Conservation (phyloP, 2,797 vertebrate genomes). For the Kryptolebias ocellatus region DNA sequence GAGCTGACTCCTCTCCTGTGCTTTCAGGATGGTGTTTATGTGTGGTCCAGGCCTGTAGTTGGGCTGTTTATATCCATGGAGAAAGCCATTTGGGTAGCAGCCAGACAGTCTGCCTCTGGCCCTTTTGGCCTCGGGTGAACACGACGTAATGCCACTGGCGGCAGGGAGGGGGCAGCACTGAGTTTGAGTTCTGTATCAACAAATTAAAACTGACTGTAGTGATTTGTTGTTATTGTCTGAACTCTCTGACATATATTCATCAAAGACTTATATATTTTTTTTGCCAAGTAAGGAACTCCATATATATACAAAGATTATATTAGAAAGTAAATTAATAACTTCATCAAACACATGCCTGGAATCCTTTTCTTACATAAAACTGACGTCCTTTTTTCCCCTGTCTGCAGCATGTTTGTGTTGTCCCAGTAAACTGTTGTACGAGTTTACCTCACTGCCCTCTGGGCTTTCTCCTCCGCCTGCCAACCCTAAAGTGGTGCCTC, state of each 20-base stretch:
- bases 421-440: slow-evolving; percentile 8
- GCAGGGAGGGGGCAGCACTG: slow-evolving; percentile 63
- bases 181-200: slow-evolving; percentile 8
- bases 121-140: slow-evolving; percentile 58
- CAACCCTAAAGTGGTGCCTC: slow-evolving; percentile 41
- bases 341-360: slow-evolving; percentile 31
- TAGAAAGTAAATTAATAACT: slow-evolving; percentile 62
- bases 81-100: slow-evolving; percentile 75
- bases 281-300: neutral
- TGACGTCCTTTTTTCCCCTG: slow-evolving; percentile 9
- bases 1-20: slow-evolving; percentile 39
- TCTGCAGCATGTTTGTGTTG: slow-evolving; percentile 7
- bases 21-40: slow-evolving; percentile 75
- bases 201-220: neutral
- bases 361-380: slow-evolving; percentile 44
- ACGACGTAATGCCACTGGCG: slow-evolving; percentile 29
- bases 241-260: neutral
- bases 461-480: slow-evolving; percentile 29
- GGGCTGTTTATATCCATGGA: slow-evolving; percentile 78
- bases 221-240: neutral
- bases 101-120: slow-evolving; percentile 75
- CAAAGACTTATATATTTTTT: neutral
- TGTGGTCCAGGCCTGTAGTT: slow-evolving; percentile 71
- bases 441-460: slow-evolving; percentile 40
- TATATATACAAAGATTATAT: slow-evolving; percentile 26